Base-by-base conservation (phyloP, 2,888 invertebrate species). In the Luffia ferchaultella region DNA sequence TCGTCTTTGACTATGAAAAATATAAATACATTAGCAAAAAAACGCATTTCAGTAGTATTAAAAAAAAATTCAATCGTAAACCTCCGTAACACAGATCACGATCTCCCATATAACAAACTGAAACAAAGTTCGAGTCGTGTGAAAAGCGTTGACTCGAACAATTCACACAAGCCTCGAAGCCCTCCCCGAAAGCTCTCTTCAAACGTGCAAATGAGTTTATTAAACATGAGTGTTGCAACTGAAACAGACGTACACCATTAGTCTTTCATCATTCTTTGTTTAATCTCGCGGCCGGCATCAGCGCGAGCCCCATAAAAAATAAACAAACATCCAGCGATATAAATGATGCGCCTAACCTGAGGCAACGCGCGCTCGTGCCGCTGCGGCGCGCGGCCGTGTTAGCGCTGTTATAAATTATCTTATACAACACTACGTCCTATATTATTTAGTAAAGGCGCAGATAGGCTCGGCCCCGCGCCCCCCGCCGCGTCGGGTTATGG, bases 321-420 rank as follows among this genome's bases (percentile, higher is more conserved):
- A 77, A 74, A 76, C 75, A 79, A 77, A 79, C 76, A 75, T 73
- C 64, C 68, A 74, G 77, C 74, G 79, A 80, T 80, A 82, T 80
- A 78, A 83, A 82, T 78, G 78, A 82, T 76, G 73, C 73, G 69
- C 66, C 76, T 78, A 78, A 80, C 76, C 67, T 65, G 68, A 73
- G 70, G 73, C 76, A 74, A 71, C 76, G 70, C 62, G 62, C 63
- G 65, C 64, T 63, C 70, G 68, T 68, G 73, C 65, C 65, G 60
- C 68, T 69, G 60, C 64, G 61, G 60, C 62, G 63, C 68, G 71
- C 68, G 69, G 62, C 68, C 66, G 67, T 65, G 72, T 73, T 76
- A 65, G 68, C 72, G 62, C 56, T 60, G 70, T 76, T 70, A 78
- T 80, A 78, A 80, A 80, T 79, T 75, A 76, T 76, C 69, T 72